Evolutionary conservation across 2,113 vertebrate species (phyloP).

Genomic region (Danio rerio): GRCz12tu NC_133195.1:40156501-40157000

Average conservation of each 20-base stretch:
- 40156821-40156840: constrained; percentile 51
- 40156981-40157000: constrained; percentile 33
- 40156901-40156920: constrained; percentile 77
- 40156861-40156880: constrained; percentile 54
- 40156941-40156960: constrained; percentile 11
- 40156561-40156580: too few species aligned
- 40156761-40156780: constrained; percentile 37
- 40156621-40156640: too few species aligned
- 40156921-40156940: constrained; percentile 42
- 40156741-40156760: neutral
- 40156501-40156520: too few species aligned
- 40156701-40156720: neutral
- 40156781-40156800: constrained; percentile 11
- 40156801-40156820: constrained; percentile 37
- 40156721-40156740: neutral
- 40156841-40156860: constrained; percentile 47
- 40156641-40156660: neutral
- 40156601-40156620: too few species aligned
- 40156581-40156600: too few species aligned
- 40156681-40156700: neutral
- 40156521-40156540: too few species aligned
- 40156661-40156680: neutral
- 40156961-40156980: neutral
- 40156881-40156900: constrained; percentile 62
- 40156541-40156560: too few species aligned